Conservation (phyloP, 1,140 invertebrate genomes). For the Bombus haemorrhoidalis region DNA sequence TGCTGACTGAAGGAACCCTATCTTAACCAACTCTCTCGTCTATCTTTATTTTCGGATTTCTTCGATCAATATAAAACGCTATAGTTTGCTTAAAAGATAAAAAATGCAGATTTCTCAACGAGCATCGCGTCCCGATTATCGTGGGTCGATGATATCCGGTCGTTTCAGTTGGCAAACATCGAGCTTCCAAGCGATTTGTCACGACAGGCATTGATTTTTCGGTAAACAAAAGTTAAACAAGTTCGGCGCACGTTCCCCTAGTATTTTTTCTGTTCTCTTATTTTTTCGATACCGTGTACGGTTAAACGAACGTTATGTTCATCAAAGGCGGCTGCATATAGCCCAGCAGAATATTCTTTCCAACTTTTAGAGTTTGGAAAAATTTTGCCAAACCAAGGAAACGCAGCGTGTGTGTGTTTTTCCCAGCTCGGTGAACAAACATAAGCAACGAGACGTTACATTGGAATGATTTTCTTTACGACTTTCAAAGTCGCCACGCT, state of each 20-base stretch:
- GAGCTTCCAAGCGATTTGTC: slow-evolving; percentile 3
- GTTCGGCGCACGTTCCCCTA: not conserved
- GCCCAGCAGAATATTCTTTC: not conserved
- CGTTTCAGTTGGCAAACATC: slow-evolving; percentile 2
- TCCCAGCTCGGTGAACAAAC: not conserved
- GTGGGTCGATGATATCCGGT: not conserved
- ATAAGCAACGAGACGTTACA: slow-evolving; percentile 10
- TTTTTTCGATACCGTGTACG: not conserved
- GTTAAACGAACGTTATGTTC: not conserved
- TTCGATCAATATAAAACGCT: not conserved
- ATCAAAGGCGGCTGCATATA: not conserved
- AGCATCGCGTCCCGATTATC: slow-evolving; percentile 2
- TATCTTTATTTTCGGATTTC: not conserved
- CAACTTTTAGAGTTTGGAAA: not conserved
- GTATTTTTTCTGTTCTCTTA: not conserved
- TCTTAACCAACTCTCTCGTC: no score
- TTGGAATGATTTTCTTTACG: slow-evolving; percentile 58
- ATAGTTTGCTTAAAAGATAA: no score
- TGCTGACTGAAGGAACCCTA: no score
- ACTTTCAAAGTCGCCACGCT: slow-evolving; percentile 44
- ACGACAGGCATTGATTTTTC: not conserved
- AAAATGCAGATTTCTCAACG: not conserved
- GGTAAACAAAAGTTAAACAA: not conserved
- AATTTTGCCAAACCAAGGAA: not conserved
- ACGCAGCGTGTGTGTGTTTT: not conserved